Conservation (phyloP, 2,888 invertebrate genomes). For the Abscondita cerata region DNA sequence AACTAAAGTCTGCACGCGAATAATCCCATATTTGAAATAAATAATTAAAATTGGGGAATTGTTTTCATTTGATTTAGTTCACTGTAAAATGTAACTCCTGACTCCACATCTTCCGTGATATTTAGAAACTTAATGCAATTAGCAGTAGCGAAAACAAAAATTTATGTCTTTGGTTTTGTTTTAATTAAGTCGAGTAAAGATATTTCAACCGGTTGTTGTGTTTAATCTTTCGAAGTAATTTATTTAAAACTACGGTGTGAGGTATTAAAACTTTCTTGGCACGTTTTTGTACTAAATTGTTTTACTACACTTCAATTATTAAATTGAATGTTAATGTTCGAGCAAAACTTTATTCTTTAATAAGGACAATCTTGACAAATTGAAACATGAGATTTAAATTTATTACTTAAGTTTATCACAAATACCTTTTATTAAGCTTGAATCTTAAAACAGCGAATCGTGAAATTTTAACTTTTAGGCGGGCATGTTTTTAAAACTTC, state of each 20-base stretch:
- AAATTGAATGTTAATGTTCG: conserved; percentile 18
- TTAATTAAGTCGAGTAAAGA: conserved; percentile 30
- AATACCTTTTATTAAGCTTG: no score
- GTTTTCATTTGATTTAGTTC: conserved; percentile 22
- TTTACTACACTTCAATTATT: conserved; percentile 22
- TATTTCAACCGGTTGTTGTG: conserved; percentile 26
- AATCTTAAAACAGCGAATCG: no score
- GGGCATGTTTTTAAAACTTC: no score
- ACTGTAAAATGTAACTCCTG: conserved; percentile 22
- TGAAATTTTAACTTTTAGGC: no score
- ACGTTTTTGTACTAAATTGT: conserved; percentile 21
- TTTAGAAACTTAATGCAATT: conserved; percentile 37
- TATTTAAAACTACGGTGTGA: conserved; percentile 26
- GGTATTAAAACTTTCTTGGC: conserved; percentile 22
- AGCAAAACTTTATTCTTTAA: conserved; percentile 6
- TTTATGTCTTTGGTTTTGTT: conserved; percentile 33
- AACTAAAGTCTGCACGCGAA: no score
- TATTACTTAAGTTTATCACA: neutral
- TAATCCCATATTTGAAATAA: no score
- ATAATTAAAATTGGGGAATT: conserved; percentile 34
- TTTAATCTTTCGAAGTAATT: conserved; percentile 29
- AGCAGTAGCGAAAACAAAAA: conserved; percentile 32
- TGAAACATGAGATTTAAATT: conserved; percentile 12
- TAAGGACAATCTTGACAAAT: conserved; percentile 10
- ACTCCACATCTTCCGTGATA: conserved; percentile 26